A percentile compares a stretch with the other conserved stretches of the same genome.
phyloP scores from a whole-genome alignment of 1,140 invertebrate genomes.

The Lordiphosa stackelbergi region DNA sequence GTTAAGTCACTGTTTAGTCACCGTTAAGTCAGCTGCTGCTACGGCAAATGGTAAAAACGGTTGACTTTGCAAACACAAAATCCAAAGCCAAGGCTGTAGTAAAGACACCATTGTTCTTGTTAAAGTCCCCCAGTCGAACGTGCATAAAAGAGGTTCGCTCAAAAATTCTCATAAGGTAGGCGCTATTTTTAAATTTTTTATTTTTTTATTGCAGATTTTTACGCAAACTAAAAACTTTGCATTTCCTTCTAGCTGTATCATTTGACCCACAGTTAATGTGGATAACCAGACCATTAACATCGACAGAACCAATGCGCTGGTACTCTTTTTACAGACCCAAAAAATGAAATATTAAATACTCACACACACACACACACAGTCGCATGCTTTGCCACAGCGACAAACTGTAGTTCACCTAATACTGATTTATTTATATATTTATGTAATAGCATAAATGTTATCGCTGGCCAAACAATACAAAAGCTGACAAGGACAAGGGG shows the following conservation, averaged over 20 bases:
- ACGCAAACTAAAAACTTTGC: no score
- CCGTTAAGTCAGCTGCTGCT: no score
- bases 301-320: not conserved
- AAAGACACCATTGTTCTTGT: no score
- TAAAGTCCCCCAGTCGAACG: no score
- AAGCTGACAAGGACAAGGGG: constrained; percentile 47
- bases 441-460: constrained; percentile 71
- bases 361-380: constrained; percentile 16
- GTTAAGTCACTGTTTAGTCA: no score
- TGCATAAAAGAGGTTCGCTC: no score
- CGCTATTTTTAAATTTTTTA: no score
- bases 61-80: no score
- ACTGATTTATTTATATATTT: constrained; percentile 74
- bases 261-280: constrained; percentile 30
- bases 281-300: not conserved
- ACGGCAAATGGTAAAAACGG: no score
- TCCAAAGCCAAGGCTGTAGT: no score
- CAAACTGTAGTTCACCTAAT: constrained; percentile 56
- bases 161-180: no score
- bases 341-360: constrained; percentile 55
- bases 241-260: not conserved
- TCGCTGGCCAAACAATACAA: constrained; percentile 57
- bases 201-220: no score
- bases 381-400: constrained; percentile 11
- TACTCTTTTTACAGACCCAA: constrained; percentile 5